Conservation (phyloP, 2,113 vertebrate genomes). For the Salvator merianae region DNA sequence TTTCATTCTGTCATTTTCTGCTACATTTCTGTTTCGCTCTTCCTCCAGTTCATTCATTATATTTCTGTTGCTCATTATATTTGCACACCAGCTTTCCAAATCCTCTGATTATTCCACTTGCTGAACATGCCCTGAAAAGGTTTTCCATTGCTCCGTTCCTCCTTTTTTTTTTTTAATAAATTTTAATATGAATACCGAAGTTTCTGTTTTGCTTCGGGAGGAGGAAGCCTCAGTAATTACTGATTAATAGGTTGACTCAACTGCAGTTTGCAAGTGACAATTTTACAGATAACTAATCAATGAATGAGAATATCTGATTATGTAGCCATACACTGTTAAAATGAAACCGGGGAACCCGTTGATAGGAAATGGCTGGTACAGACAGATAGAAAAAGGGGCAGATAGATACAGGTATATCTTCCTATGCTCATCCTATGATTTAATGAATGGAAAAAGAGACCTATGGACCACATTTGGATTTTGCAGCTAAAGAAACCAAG, state of each 20-base stretch:
- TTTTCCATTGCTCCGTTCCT: too few species aligned
- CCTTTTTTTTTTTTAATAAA: neutral
- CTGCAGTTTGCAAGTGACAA: neutral
- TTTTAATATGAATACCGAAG: neutral
- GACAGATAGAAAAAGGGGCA: too few species aligned
- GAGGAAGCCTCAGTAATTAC: conserved; percentile 13
- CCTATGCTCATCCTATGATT: neutral
- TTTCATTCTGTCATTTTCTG: too few species aligned
- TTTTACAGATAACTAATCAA: conserved; percentile 13
- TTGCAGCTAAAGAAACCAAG: too few species aligned
- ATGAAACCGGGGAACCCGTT: neutral
- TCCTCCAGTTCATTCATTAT: too few species aligned
- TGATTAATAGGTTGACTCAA: conserved; percentile 20
- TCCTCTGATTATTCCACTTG: neutral
- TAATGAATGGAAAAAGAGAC: neutral
- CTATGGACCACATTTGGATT: too few species aligned
- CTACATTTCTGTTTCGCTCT: too few species aligned
- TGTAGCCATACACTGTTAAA: neutral
- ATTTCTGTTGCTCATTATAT: too few species aligned
- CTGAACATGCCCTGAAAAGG: too few species aligned
- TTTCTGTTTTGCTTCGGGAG: neutral
- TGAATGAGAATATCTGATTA: conserved; percentile 15
- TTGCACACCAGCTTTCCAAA: too few species aligned
- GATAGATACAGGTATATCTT: too few species aligned
- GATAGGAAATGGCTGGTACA: neutral